A percentile compares a stretch with the other conserved stretches of the same genome.
These are phyloP conservation scores for Corythoichthys haematopterus DNA, from an alignment of 2,113 vertebrate species.

Conservation along the genomic window DNA sequence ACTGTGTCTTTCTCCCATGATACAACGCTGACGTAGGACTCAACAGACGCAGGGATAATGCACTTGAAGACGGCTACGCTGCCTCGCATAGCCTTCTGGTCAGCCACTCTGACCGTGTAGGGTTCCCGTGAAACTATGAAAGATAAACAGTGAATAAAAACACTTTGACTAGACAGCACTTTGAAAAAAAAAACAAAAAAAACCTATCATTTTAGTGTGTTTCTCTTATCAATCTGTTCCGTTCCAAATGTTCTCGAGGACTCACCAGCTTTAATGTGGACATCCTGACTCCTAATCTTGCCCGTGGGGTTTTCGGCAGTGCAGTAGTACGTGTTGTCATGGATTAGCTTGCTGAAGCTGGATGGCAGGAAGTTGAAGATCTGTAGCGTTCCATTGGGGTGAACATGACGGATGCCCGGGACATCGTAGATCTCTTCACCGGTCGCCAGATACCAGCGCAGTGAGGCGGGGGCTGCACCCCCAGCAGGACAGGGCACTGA, in stretches of 20 bases:
- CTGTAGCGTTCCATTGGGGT: conserved; percentile 98
- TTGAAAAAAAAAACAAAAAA: no score
- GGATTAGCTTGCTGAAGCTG: conserved; percentile 99
- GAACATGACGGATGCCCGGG: conserved; percentile 97
- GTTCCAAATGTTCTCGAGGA: conserved; percentile 4
- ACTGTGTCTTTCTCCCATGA: conserved; percentile 99
- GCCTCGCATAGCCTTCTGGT: conserved; percentile 99
- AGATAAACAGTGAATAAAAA: conserved; percentile 10
- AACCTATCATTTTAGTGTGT: not conserved
- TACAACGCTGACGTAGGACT: conserved; percentile 94
- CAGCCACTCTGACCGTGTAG: conserved; percentile 97
- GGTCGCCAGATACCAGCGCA: conserved; percentile 97
- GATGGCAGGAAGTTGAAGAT: conserved; percentile 99
- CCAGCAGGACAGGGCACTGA: conserved; percentile 97
- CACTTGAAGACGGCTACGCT: conserved; percentile 99
- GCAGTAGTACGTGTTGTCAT: conserved; percentile 99
- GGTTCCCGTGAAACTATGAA: conserved; percentile 92
- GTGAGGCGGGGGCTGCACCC: conserved; percentile 87
- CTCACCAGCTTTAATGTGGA: conserved; percentile 98
- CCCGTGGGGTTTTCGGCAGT: conserved; percentile 99
- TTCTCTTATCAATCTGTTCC: not conserved
- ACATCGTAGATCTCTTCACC: conserved; percentile 99
- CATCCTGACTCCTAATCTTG: conserved; percentile 99
- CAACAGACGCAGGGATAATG: conserved; percentile 99
- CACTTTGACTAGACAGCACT: not conserved